These are phyloP conservation scores for Caretta caretta DNA, from an alignment of 2,113 vertebrate species.

Conservation along the genomic window DNA sequence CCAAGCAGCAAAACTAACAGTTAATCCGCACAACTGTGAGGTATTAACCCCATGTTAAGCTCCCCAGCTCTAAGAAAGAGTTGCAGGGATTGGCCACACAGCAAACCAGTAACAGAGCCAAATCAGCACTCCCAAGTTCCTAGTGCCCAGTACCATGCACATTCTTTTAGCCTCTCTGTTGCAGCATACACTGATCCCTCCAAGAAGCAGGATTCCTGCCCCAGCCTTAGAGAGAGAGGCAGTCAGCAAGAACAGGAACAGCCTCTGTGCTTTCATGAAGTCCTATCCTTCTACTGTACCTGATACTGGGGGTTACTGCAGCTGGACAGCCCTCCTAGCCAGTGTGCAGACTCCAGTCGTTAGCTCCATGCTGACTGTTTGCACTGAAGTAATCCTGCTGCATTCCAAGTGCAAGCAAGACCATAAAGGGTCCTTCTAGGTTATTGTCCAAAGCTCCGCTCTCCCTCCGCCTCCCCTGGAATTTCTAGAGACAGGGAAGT, in stretches of 20 bases:
- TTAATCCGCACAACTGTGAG: accelerated
- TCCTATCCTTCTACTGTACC: background rate
- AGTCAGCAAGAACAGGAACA: background rate
- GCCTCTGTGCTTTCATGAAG: background rate
- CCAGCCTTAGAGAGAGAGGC: background rate
- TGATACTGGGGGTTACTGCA: background rate
- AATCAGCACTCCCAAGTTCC: accelerated
- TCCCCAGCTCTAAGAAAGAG: background rate
- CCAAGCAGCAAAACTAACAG: accelerated
- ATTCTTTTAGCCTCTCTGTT: background rate
- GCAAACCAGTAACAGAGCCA: accelerated
- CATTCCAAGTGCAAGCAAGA: accelerated
- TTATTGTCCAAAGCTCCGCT: accelerated
- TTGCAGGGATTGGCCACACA: accelerated
- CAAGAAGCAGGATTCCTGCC: accelerated
- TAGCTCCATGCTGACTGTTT: background rate
- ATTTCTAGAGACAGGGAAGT: background rate
- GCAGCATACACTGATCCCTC: background rate
- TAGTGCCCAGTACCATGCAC: accelerated
- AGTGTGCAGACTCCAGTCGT: background rate
- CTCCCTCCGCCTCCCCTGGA: background rate
- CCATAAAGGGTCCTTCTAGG: background rate
- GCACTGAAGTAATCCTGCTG: background rate
- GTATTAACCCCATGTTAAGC: accelerated
- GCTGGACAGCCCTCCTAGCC: background rate